These are phyloP conservation scores for Gallinago jamesoni DNA, from an alignment of 2,113 vertebrate genomes.

Conservation along the genomic window DNA sequence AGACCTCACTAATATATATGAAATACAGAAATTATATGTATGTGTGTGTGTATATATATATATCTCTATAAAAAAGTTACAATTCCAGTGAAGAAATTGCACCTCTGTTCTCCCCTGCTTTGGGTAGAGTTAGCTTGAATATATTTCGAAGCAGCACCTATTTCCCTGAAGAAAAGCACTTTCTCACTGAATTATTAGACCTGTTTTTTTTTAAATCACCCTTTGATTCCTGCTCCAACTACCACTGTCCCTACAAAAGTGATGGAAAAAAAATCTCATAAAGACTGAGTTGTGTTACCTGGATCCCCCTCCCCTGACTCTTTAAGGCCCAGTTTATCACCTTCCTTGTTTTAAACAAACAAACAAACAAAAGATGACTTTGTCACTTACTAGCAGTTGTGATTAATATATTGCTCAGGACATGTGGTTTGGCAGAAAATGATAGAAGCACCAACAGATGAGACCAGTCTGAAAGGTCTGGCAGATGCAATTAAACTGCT, in stretches of 20 bases:
- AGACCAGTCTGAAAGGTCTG: slow-evolving; percentile 78
- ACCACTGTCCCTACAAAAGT: neutral
- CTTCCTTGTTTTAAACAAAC: neutral
- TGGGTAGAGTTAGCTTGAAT: neutral
- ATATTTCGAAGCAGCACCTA: neutral
- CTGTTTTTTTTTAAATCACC: neutral
- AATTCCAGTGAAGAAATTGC: neutral
- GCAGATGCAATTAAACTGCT: slow-evolving; percentile 84
- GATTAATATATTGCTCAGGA: slow-evolving; percentile 72
- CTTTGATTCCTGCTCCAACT: neutral
- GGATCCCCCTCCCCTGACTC: neutral
- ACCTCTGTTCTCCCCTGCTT: neutral
- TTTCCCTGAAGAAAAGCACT: neutral
- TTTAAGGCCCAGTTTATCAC: neutral
- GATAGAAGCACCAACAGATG: slow-evolving; percentile 76
- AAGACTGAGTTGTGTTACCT: neutral
- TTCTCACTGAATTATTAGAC: neutral
- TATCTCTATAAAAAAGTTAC: neutral
- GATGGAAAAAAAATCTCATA: neutral
- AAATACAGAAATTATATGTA: neutral
- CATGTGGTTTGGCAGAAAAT: slow-evolving; percentile 84
- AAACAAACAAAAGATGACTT: neutral
- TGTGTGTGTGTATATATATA: too few species aligned
- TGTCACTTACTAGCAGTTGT: slow-evolving; percentile 22
- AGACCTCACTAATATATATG: neutral